A percentile compares a stretch with the other conserved stretches of the same genome.
These are phyloP conservation scores for Phrynosoma platyrhinos DNA, from an alignment of 2,113 vertebrate species.

Conservation along the genomic window DNA sequence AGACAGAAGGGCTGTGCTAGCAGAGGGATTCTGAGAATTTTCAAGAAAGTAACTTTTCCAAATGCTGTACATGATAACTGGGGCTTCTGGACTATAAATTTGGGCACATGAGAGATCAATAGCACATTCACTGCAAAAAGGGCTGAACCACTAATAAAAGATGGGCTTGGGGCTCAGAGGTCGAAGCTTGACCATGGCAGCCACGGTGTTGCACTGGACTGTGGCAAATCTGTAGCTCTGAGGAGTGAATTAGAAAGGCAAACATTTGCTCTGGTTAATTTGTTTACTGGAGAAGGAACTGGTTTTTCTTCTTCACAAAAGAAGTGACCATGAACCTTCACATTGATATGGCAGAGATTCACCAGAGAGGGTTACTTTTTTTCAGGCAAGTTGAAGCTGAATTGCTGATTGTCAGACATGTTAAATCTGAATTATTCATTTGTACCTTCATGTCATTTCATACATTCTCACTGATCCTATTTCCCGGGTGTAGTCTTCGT, in stretches of 20 bases:
- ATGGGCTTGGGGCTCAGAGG: constrained; percentile 53
- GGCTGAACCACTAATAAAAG: not conserved
- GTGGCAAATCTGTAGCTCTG: constrained; percentile 23
- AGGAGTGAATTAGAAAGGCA: not conserved
- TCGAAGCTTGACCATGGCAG: constrained; percentile 38
- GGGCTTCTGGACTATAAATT: not conserved
- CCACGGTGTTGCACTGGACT: constrained; percentile 43
- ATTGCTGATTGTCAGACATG: constrained; percentile 1
- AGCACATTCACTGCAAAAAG: not conserved
- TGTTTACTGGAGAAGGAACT: not conserved
- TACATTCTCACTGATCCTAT: not conserved
- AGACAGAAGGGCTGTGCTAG: too few relatives aligned
- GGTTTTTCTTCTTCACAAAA: constrained; percentile 20
- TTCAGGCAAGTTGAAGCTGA: not conserved
- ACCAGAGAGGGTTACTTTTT: not conserved
- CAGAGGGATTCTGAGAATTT: too few relatives aligned
- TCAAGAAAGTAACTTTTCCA: too few relatives aligned
- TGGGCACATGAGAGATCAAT: not conserved
- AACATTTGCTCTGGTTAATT: not conserved
- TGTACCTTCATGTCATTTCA: not conserved
- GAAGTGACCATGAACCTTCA: not conserved
- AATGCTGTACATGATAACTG: too few relatives aligned
- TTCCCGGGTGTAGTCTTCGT: not conserved
- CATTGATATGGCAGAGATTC: not conserved
- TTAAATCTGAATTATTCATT: not conserved